A percentile compares a stretch with the other conserved stretches of the same genome.
Conservation (phyloP, 2,888 invertebrate genomes). For the Archips xylosteana region DNA sequence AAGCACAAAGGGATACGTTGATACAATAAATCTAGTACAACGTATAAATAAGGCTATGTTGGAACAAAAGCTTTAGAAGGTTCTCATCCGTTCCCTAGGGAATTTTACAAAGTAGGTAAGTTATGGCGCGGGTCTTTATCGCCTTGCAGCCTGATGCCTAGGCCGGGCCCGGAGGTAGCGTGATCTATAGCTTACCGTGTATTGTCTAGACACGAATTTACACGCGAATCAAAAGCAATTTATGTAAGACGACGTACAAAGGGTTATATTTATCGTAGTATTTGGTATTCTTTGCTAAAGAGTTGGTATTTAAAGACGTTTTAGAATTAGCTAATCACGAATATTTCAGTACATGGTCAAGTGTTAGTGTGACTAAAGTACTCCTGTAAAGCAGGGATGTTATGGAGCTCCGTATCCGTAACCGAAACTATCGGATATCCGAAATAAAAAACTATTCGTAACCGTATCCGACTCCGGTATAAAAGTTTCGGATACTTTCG, state of each 20-base stretch:
- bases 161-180: conserved; percentile 26
- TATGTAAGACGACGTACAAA: neutral
- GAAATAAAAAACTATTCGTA: too few relatives aligned
- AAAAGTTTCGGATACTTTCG: too few relatives aligned
- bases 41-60: conserved; percentile 35
- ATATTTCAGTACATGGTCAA: too few relatives aligned
- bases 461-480: too few relatives aligned
- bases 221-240: neutral
- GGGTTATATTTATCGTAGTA: neutral
- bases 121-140: conserved; percentile 34
- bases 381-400: too few relatives aligned
- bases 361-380: too few relatives aligned
- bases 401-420: too few relatives aligned
- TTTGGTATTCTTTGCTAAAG: neutral
- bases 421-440: too few relatives aligned
- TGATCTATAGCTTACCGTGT: conserved; percentile 17
- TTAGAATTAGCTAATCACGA: too few relatives aligned
- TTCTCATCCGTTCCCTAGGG: conserved; percentile 24
- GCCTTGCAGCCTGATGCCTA: conserved; percentile 16
- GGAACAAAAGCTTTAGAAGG: conserved; percentile 29
- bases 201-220: conserved; percentile 13
- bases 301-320: too few relatives aligned
- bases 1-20: conserved; percentile 20
- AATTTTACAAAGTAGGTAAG: conserved; percentile 40
- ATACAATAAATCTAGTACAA: conserved; percentile 20